Evolutionary conservation across 1,140 invertebrate species (phyloP).

Genomic region (Megalonaias nervosa): DNA sequence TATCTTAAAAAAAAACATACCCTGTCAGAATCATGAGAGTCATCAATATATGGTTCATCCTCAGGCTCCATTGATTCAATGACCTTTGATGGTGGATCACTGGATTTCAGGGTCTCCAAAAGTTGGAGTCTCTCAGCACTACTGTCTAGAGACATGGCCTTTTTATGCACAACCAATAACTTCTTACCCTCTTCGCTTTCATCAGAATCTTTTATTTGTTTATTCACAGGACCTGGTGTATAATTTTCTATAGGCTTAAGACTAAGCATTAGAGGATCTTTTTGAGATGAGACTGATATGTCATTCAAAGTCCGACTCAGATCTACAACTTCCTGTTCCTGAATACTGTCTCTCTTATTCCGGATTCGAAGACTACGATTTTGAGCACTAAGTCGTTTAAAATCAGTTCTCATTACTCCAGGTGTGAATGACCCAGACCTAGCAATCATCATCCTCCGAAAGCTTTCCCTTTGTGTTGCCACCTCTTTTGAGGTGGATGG

Average conservation of each 20-base stretch:
- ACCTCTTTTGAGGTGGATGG: slow-evolving; percentile 64
- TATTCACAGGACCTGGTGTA: too few species aligned
- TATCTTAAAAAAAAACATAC: slow-evolving; percentile 25
- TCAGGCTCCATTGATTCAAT: slow-evolving; percentile 27
- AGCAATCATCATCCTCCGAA: slow-evolving; percentile 64
- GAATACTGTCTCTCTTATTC: slow-evolving; percentile 24
- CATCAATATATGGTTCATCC: slow-evolving; percentile 45
- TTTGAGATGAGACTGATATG: too few species aligned
- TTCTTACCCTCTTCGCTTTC: slow-evolving; percentile 27
- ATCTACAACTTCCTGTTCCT: slow-evolving; percentile 8
- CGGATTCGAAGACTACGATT: slow-evolving; percentile 27
- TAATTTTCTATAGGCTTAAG: too few species aligned
- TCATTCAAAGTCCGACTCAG: too few species aligned
- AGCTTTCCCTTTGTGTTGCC: slow-evolving; percentile 62
- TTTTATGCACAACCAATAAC: slow-evolving; percentile 27
- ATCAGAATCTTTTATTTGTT: slow-evolving; percentile 1
- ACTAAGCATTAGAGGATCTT: too few species aligned
- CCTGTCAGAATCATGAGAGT: slow-evolving; percentile 54
- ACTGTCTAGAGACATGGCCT: slow-evolving; percentile 34
- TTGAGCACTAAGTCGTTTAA: slow-evolving; percentile 6
- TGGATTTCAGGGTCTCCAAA: slow-evolving; percentile 31
- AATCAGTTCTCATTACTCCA: slow-evolving; percentile 26
- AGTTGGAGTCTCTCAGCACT: slow-evolving; percentile 34
- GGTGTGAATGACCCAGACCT: slow-evolving; percentile 52
- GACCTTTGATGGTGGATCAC: slow-evolving; percentile 28